phyloP scores from a whole-genome alignment of 1,140 invertebrate species.

The Leptopilina boulardi region DNA sequence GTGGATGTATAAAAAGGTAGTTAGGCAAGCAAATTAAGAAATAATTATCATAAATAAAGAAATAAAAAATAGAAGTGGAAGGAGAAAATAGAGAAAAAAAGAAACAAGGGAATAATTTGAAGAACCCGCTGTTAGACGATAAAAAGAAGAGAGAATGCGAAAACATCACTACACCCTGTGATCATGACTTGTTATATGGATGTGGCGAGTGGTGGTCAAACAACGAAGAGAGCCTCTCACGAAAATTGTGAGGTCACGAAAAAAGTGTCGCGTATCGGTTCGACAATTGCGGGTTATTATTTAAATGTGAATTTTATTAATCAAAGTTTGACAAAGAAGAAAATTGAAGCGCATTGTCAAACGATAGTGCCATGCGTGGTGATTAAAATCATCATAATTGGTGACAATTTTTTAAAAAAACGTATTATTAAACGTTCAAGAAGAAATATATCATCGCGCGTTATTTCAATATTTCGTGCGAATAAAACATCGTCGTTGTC shows the following conservation, averaged over 20 bases:
- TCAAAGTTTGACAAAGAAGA: neutral
- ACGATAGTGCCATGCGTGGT: neutral
- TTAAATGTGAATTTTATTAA: neutral
- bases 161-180: slow-evolving; percentile 64
- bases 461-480: neutral
- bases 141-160: slow-evolving; percentile 66
- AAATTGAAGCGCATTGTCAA: neutral
- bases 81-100: slow-evolving; percentile 1
- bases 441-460: slow-evolving; percentile 21
- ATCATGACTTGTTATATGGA: slow-evolving; percentile 72
- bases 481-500: slow-evolving; percentile 32
- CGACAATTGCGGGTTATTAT: neutral
- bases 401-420: neutral
- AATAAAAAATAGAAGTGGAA: neutral
- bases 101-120: neutral
- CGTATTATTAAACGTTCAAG: slow-evolving; percentile 34
- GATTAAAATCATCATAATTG: neutral
- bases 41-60: neutral
- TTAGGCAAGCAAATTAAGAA: slow-evolving; percentile 3
- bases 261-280: slow-evolving; percentile 41
- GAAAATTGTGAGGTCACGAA: slow-evolving; percentile 17
- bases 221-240: slow-evolving; percentile 57
- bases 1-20: neutral
- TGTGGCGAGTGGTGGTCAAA: slow-evolving; percentile 65
- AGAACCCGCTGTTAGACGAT: neutral